Evolutionary conservation across 2,113 vertebrate genomes (phyloP).

Genomic region (Gopherus flavomarginatus): DNA sequence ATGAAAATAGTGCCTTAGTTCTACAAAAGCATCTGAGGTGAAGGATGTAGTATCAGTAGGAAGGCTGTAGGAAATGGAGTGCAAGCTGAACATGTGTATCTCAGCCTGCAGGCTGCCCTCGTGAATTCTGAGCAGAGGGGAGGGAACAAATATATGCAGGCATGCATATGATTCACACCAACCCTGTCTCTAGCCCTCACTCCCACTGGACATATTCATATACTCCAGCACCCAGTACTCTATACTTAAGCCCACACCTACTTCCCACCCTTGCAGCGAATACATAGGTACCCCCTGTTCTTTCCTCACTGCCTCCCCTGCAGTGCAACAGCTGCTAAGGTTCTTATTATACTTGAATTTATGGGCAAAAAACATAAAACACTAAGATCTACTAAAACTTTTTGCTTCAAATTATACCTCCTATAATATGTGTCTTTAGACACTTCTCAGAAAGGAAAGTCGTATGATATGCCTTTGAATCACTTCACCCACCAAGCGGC

Average conservation of each 20-base stretch:
- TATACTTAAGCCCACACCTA: not conserved
- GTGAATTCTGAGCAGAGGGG: not conserved
- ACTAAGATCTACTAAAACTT: not conserved
- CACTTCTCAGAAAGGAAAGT: not conserved
- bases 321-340: not conserved
- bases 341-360: not conserved
- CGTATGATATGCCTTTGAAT: not conserved
- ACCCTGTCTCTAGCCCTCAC: not conserved
- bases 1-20: constrained; percentile 55
- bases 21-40: not conserved
- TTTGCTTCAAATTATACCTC: not conserved
- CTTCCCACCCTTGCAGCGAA: not conserved
- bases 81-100: not conserved
- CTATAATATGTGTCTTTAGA: not conserved
- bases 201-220: not conserved
- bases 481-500: not conserved
- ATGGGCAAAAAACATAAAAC: not conserved
- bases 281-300: not conserved
- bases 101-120: not conserved
- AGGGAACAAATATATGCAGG: not conserved
- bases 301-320: not conserved
- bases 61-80: not conserved
- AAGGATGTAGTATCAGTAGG: not conserved
- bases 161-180: not conserved
- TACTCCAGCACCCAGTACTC: not conserved